Evolutionary conservation across 2,113 vertebrate species (phyloP), one percentile per base, ranked within the genome.

Genomic region (Halcyon malimbica): DNA sequence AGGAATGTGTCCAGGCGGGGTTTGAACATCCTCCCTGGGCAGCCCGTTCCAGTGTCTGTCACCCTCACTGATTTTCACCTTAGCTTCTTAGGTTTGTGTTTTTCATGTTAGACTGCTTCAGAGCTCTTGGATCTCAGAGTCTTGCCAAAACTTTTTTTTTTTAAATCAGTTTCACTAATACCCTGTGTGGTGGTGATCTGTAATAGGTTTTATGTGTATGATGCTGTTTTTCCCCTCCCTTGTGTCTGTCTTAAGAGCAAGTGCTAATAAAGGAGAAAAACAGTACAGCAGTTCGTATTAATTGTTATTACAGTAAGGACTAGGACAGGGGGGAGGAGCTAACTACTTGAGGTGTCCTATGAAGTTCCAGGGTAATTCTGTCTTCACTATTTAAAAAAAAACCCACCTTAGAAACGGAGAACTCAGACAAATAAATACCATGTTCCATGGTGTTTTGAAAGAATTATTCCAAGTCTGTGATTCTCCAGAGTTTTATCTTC

Each of bases 151-250:
- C 12, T 13, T 44, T 2, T 8, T 16, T 16, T 4, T 24, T 63
- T 83, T 8, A 8, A 11, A 17, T 5, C 0, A 2, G 11, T 56
- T 90, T 88, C 33, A 46, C 39, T 75, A 39, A 28, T 48, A 46
- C 19, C 33, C 39, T 59, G 7, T 54, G 41, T 53, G 46, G 20
- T 68, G 23, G 14, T 70, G 46, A 54, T 44, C 35, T 57, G 0
- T 15, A 91, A 37, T 42, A 64, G 41, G 26, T 80, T 70, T 93
- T 88, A 25, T 18, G 12, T 3, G 2, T 8, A 5, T 20, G 16
- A 29, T 81, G 33, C 13, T 67, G 20, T 24, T 68, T 48, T 39
- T 2, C 1, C 8, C 1, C 1, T 10, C 1, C 25, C 4, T 42
- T 59, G 3, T 50, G 35, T 82, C 39, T 71, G 24, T 57, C 78